A percentile compares a stretch with the other conserved stretches of the same genome.
Evolutionary conservation across 2,888 invertebrate species (phyloP).

Genomic region (Drosophila sordidula): DNA sequence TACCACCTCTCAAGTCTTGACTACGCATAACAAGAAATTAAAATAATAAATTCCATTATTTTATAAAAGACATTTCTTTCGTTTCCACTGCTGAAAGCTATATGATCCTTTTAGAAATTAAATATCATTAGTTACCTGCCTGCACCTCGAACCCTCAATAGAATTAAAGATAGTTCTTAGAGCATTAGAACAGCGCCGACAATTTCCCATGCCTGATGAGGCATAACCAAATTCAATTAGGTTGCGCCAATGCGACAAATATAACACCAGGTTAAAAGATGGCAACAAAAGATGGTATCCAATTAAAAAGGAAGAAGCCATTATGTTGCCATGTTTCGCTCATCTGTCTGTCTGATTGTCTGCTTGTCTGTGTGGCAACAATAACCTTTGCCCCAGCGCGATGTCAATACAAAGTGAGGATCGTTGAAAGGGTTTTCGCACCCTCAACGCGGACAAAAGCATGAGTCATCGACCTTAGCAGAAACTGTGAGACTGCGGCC

Average conservation of each 20-base stretch:
- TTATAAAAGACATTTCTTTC: too few species aligned
- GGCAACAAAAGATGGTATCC: slow-evolving; percentile 31
- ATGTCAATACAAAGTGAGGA: slow-evolving; percentile 51
- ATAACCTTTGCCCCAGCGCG: slow-evolving; percentile 26
- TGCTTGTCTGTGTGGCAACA: slow-evolving; percentile 17
- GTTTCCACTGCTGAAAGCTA: background rate
- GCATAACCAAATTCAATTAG: slow-evolving; percentile 55
- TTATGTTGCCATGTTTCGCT: slow-evolving; percentile 24
- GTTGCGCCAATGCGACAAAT: slow-evolving; percentile 49
- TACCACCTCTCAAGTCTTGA: too few species aligned
- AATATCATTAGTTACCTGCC: slow-evolving; percentile 13
- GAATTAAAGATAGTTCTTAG: slow-evolving; percentile 25
- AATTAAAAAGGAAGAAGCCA: slow-evolving; percentile 14
- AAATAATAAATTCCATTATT: too few species aligned
- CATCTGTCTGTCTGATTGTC: slow-evolving; percentile 1
- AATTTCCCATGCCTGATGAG: slow-evolving; percentile 69
- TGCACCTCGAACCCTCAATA: background rate
- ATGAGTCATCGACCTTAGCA: slow-evolving; percentile 69
- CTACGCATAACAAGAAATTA: too few species aligned
- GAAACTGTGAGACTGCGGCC: slow-evolving; percentile 11
- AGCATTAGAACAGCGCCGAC: slow-evolving; percentile 17
- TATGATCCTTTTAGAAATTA: background rate
- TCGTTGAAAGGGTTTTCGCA: slow-evolving; percentile 59
- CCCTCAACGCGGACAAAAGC: slow-evolving; percentile 52
- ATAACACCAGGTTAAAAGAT: slow-evolving; percentile 28